Base-by-base conservation (phyloP, 2,888 invertebrate species). In the Ochropleura plecta region DNA sequence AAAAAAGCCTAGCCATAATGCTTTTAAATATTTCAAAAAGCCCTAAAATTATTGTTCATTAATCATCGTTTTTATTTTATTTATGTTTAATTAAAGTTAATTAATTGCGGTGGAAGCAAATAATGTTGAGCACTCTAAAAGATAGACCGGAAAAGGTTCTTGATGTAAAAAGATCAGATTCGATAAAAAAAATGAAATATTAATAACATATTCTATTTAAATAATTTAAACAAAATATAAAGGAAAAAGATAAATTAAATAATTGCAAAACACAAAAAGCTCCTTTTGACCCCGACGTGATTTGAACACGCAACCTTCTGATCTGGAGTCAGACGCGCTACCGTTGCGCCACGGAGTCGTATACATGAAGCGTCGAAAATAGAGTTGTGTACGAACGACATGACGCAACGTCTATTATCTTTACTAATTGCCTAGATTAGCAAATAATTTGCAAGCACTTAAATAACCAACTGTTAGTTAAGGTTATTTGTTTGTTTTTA, bases 291-390 rank as follows among this genome's bases (percentile, higher is more conserved):
- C 98, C 98, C 98, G 98, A 98, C 98, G 98, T 98, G 98, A 98
- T 98, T 98, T 98, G 98, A 98, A 98, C 98, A 98, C 98, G 98
- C 98, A 98, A 98, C 98, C 98, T 98, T 98, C 98, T 98, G 98
- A 98, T 98, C 98, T 98, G 98, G 98, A 98, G 98, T 98, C 98
- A 98, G 98, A 98, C 98, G 98, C 98, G 98, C 98, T 98, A 98
- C 98, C 98, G 98, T 98, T 98, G 98, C 98, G 98, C 98, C 98
- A 98, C 98, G 98, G 98, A 98, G 98, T 98, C 98, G 98, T 98
- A 10, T 68, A 42, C 0, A 0, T 0, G 0, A 0, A 0, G 0
- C 0, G 0, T 6, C 44, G 82, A 81, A 81, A 81, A 12, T 68
- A 3, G 10, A 46, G 74, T 74, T 57, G 8, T 0, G 0, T 66